Conservation (phyloP, 2,888 invertebrate species). For the Cephus spinipes region DNA sequence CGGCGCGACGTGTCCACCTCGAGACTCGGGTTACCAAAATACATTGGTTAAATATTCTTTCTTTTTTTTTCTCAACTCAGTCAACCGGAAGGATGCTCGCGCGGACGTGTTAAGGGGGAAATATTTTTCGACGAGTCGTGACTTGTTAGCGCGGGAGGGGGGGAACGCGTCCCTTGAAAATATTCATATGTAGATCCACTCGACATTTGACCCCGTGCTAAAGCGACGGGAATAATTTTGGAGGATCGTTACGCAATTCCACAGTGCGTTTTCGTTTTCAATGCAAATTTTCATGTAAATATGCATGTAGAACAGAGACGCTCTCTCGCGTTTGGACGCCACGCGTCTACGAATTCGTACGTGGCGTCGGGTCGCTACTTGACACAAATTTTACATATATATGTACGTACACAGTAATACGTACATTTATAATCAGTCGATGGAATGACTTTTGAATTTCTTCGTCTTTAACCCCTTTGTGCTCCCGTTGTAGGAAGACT, state of each 20-base stretch:
- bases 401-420: not conserved
- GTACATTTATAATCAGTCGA: not conserved
- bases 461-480: not conserved
- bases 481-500: not conserved
- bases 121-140: too few species aligned
- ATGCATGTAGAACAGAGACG: not conserved
- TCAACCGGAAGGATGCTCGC: not conserved
- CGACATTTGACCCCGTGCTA: not conserved
- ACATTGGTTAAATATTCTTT: not conserved
- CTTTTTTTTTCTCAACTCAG: not conserved
- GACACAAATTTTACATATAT: not conserved
- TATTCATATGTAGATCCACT: not conserved
- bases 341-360: not conserved
- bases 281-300: not conserved
- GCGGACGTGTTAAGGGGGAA: not conserved
- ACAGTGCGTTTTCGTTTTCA: not conserved
- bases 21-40: not conserved
- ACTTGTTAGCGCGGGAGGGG: too few species aligned
- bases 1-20: not conserved
- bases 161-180: not conserved
- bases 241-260: not conserved
- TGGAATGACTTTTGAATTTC: not conserved
- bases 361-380: not conserved
- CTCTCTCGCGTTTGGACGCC: not conserved
- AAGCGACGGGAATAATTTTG: not conserved